Evolutionary conservation across 2,113 vertebrate species (phyloP), one percentile per base, ranked within the genome.

Genomic region (Oreotrochilus melanogaster): DNA sequence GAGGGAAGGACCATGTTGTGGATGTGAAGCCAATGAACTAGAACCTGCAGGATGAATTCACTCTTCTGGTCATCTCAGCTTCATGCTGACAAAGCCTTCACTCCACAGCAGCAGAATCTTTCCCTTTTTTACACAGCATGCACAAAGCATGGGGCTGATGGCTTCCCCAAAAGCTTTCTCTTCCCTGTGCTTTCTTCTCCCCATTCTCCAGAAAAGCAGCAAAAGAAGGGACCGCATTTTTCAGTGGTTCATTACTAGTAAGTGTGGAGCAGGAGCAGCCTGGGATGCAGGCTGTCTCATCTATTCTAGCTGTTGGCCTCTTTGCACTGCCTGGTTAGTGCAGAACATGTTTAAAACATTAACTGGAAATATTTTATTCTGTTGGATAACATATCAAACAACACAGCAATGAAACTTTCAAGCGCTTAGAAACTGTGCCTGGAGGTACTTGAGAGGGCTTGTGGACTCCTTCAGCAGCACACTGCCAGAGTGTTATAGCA

Each of bases 361-460:
- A 71, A 94, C 56, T 57, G 79, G 90, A 93, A 94, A 96, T 96
- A 86, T 94, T 96, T 96, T 92, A 96, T 96, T 96, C 94, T 84
- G 72, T 96, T 96, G 95, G 94, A 96, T 94, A 96, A 75, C 30
- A 1, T 93, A 97, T 93, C 96, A 97, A 96, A 94, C 89, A 94
- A 94, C 86, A 64, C 5, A 25, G 92, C 51, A 73, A 88, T 61
- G 75, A 95, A 95, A 95, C 79, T 96, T 96, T 81, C 78, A 96
- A 88, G 92, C 82, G 86, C 82, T 95, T 67, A 13, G 92, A 88
- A 95, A 84, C 39, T 78, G 65, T 78, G 94, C 88, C 90, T 86
- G 90, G 64, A 92, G 90, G 85, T 90, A 92, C 75, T 57, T 23
- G 64, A 80, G 88, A 80, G 61, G 93, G 86, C 81, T 76, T 2